Conservation (phyloP, 2,797 vertebrate species). For the Trachops cirrhosus region DNA sequence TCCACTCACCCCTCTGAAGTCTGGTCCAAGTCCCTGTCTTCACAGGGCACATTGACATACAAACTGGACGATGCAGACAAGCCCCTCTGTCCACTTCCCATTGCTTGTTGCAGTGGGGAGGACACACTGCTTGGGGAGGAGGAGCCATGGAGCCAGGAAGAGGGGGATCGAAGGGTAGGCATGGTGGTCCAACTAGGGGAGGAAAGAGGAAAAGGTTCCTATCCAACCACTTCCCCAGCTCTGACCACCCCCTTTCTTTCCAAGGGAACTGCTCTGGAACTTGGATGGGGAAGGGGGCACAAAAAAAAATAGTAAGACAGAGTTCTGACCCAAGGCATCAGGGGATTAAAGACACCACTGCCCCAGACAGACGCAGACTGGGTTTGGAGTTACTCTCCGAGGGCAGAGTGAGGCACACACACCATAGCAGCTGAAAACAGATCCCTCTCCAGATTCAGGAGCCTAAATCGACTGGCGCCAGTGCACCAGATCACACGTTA, state of each 20-base stretch:
- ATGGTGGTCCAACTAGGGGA: conserved; percentile 29
- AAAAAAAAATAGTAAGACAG: not conserved
- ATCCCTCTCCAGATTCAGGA: not conserved
- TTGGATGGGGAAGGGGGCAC: not conserved
- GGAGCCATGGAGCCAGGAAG: not conserved
- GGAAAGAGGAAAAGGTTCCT: not conserved
- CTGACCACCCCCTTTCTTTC: not conserved
- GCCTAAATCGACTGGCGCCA: not conserved
- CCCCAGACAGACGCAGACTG: not conserved
- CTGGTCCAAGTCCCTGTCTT: not conserved
- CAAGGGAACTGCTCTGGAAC: not conserved
- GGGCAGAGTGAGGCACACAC: not conserved
- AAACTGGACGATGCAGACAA: conserved; percentile 8
- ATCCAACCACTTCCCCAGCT: not conserved
- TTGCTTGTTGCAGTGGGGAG: conserved; percentile 11
- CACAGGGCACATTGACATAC: not conserved
- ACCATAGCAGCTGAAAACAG: not conserved
- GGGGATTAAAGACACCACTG: not conserved
- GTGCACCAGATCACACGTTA: not conserved
- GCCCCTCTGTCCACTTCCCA: not conserved
- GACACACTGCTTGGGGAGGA: conserved; percentile 29
- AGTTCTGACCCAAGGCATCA: not conserved
- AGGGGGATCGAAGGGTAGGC: conserved; percentile 24
- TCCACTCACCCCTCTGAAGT: conserved; percentile 62
- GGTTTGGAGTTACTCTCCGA: not conserved